These are phyloP conservation scores for Progne subis DNA, from an alignment of 2,113 vertebrate genomes.

Conservation along the genomic window DNA sequence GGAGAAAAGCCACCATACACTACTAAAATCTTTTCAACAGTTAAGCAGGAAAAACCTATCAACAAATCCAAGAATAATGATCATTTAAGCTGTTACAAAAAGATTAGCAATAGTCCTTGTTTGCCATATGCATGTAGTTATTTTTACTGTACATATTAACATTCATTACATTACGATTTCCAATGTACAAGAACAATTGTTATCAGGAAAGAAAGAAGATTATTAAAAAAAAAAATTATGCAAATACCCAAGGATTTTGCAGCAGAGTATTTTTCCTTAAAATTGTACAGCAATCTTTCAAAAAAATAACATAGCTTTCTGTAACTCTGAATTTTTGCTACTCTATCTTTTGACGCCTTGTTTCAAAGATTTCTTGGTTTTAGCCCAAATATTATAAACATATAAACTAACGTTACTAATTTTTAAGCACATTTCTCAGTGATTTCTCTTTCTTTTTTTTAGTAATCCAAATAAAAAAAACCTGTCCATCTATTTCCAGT, in stretches of 20 bases:
- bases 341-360: not conserved
- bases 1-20: constrained; percentile 20
- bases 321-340: not conserved
- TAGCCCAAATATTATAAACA: not conserved
- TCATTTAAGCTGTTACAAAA: constrained; percentile 31
- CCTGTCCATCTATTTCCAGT: not conserved
- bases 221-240: not conserved
- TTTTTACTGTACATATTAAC: not conserved
- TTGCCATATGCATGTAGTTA: constrained; percentile 3
- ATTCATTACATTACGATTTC: not conserved
- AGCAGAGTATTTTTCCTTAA: not conserved
- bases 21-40: constrained; percentile 22
- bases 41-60: constrained; percentile 59
- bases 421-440: not conserved
- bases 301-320: not conserved
- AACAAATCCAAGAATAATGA: constrained; percentile 37
- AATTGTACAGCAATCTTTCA: not conserved
- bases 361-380: not conserved
- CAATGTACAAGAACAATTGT: not conserved
- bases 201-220: not conserved
- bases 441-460: not conserved
- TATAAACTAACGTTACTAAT: not conserved
- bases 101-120: constrained; percentile 10
- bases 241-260: not conserved
- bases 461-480: not conserved